Evolutionary conservation across 1,140 invertebrate genomes (phyloP).

Genomic region (Augochlora pura): DNA sequence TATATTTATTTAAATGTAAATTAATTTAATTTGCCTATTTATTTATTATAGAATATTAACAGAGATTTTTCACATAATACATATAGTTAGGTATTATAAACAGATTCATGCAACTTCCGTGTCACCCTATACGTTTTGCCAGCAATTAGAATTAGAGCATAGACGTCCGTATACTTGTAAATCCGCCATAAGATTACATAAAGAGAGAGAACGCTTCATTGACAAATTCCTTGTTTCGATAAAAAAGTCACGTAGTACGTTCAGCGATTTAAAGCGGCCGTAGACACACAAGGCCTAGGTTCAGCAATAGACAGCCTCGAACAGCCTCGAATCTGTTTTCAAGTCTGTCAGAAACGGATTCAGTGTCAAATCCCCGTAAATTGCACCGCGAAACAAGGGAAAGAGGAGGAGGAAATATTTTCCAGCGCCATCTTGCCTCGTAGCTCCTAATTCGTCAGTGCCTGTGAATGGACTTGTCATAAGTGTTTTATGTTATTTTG

Average conservation of each 20-base stretch:
- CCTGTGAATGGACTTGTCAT: constrained; percentile 76
- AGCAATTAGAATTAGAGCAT: too few relatives aligned
- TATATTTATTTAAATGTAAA: too few relatives aligned
- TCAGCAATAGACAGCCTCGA: not conserved
- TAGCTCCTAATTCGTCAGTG: constrained; percentile 71
- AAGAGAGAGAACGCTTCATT: constrained; percentile 29
- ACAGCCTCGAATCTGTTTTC: not conserved
- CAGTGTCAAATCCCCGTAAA: not conserved
- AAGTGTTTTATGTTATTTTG: constrained; percentile 72
- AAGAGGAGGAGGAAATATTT: constrained; percentile 51
- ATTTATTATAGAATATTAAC: too few relatives aligned
- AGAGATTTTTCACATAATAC: too few relatives aligned
- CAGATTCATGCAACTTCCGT: too few relatives aligned
- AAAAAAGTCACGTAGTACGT: constrained; percentile 18
- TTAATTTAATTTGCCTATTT: too few relatives aligned
- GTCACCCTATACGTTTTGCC: too few relatives aligned
- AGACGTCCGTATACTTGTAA: not conserved
- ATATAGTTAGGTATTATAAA: too few relatives aligned
- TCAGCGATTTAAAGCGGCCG: not conserved
- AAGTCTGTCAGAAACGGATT: not conserved
- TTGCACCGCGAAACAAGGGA: not conserved
- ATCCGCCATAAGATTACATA: constrained; percentile 6
- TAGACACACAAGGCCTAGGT: not conserved
- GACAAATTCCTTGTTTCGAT: constrained; percentile 26
- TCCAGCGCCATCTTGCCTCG: constrained; percentile 68